Conservation (phyloP, 2,888 invertebrate species). For the Chymomyza procnemis region DNA sequence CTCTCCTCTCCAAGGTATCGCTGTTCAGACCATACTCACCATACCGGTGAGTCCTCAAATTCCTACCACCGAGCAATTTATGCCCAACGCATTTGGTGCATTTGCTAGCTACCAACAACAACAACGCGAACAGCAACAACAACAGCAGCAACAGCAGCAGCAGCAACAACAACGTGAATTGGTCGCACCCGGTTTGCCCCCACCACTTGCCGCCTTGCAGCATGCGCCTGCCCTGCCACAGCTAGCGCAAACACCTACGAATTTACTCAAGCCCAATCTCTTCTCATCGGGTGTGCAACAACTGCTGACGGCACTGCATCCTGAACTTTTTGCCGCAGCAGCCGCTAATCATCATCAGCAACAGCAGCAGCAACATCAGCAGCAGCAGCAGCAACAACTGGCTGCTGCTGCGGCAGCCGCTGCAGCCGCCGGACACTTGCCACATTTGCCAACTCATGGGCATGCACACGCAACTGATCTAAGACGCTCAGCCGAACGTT, state of each 20-base stretch:
- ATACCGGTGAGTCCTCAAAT: slow-evolving; percentile 93
- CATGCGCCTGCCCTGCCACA: slow-evolving; percentile 76
- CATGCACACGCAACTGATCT: slow-evolving; percentile 60
- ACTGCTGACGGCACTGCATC: slow-evolving; percentile 86
- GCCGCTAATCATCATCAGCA: slow-evolving; percentile 79
- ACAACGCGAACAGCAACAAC: slow-evolving; percentile 57
- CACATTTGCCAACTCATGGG: slow-evolving; percentile 43
- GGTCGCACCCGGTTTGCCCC: slow-evolving; percentile 75
- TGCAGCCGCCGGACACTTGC: slow-evolving; percentile 46
- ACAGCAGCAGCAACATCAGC: slow-evolving; percentile 80
- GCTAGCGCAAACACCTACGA: slow-evolving; percentile 81
- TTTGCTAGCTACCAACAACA: slow-evolving; percentile 71
- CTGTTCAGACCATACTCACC: slow-evolving; percentile 96
- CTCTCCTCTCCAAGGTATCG: slow-evolving; percentile 84
- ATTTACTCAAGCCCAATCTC: slow-evolving; percentile 86
- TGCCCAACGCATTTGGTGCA: slow-evolving; percentile 75
- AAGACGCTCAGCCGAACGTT: slow-evolving; percentile 64
- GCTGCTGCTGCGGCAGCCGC: slow-evolving; percentile 48
- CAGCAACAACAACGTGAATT: slow-evolving; percentile 56
- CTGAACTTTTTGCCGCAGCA: slow-evolving; percentile 81
- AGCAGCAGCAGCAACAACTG: slow-evolving; percentile 54
- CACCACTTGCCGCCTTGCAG: slow-evolving; percentile 74
- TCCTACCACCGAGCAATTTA: slow-evolving; percentile 83
- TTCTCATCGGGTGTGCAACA: slow-evolving; percentile 87
- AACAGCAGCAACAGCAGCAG: slow-evolving; percentile 52